These are phyloP conservation scores for Cantharis nigra DNA, from an alignment of 2,888 invertebrate genomes.

Conservation along the genomic window DNA sequence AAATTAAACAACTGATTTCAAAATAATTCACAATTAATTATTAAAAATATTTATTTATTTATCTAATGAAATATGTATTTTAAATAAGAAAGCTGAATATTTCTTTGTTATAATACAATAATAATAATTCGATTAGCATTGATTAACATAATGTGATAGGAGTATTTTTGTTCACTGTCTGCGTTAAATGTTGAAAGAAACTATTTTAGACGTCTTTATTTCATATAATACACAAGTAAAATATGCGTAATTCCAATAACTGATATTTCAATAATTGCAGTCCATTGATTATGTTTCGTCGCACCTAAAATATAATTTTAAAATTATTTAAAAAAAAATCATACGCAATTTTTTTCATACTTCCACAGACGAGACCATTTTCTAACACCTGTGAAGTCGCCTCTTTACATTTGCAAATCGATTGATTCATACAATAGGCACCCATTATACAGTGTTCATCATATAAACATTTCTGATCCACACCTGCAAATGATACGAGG, in stretches of 20 bases:
- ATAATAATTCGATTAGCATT: not conserved
- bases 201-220: not conserved
- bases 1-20: not conserved
- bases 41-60: not conserved
- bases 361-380: slow-evolving; percentile 46
- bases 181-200: not conserved
- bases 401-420: slow-evolving; percentile 51
- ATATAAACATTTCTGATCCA: slow-evolving; percentile 51
- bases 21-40: not conserved
- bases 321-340: not conserved
- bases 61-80: not conserved
- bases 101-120: not conserved
- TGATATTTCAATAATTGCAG: not conserved
- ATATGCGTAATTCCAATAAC: not conserved
- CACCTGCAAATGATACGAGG: slow-evolving; percentile 41
- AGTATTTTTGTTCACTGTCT: not conserved
- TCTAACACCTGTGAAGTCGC: slow-evolving; percentile 40
- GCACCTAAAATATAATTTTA: not conserved
- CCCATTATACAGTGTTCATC: slow-evolving; percentile 55
- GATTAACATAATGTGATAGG: not conserved
- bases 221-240: not conserved
- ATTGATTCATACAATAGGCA: slow-evolving; percentile 52
- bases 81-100: not conserved
- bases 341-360: slow-evolving; percentile 30
- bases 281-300: not conserved